phyloP scores from a whole-genome alignment of 2,888 invertebrate genomes.

The Acleris emargana region DNA sequence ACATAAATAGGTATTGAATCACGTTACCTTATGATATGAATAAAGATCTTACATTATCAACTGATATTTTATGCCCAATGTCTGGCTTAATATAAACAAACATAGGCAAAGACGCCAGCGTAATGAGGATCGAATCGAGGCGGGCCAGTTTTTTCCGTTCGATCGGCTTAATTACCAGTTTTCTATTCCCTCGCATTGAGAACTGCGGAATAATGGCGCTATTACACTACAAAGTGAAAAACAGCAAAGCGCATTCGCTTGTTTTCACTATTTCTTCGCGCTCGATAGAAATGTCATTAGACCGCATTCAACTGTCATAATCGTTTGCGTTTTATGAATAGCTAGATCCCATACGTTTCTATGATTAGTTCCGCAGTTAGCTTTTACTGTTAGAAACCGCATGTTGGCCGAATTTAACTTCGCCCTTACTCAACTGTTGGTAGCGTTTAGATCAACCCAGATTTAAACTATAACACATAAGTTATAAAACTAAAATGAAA shows the following conservation, averaged over 20 bases:
- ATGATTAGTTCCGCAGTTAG: constrained; percentile 26
- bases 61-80: no score
- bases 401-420: constrained; percentile 1
- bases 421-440: neutral
- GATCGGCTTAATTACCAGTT: constrained; percentile 63
- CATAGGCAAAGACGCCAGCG: neutral
- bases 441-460: no score
- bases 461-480: no score
- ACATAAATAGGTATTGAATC: no score
- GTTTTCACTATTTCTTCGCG: constrained; percentile 63
- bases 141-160: constrained; percentile 50
- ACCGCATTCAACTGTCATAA: constrained; percentile 54
- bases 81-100: no score
- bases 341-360: constrained; percentile 23
- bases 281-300: constrained; percentile 53
- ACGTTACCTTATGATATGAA: no score
- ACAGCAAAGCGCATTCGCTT: constrained; percentile 46
- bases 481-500: no score
- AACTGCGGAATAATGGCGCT: constrained; percentile 68
- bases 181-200: constrained; percentile 71
- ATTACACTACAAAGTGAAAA: constrained; percentile 59
- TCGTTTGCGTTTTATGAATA: constrained; percentile 24
- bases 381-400: constrained; percentile 23
- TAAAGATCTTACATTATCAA: no score
- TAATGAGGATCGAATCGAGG: constrained; percentile 38